phyloP scores from a whole-genome alignment of 2,888 invertebrate genomes.

The Caenorhabditis doughertyi region DNA sequence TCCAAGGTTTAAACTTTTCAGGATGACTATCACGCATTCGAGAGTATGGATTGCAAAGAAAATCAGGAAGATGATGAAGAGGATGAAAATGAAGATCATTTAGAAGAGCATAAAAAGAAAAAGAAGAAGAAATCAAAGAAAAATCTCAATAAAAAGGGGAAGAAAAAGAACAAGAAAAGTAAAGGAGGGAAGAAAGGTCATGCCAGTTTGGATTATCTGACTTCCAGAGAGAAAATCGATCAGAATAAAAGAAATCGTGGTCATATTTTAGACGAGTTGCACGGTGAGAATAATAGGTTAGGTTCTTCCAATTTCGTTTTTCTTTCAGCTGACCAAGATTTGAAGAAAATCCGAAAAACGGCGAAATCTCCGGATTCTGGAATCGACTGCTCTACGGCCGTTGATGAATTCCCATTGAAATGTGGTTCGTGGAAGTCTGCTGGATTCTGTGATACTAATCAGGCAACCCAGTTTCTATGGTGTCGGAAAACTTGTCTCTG shows the following conservation, averaged over 20 bases:
- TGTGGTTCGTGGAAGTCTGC: constrained; percentile 68
- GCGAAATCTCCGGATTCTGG: constrained; percentile 18
- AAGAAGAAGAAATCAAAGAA: constrained; percentile 46
- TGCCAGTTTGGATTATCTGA: constrained; percentile 39
- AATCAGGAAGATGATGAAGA: constrained; percentile 27
- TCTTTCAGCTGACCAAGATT: constrained; percentile 30
- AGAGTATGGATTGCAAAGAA: constrained; percentile 42
- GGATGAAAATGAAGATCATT: constrained; percentile 34
- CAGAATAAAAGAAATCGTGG: constrained; percentile 47
- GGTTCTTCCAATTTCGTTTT: neutral
- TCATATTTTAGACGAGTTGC: constrained; percentile 46
- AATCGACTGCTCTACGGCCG: constrained; percentile 51
- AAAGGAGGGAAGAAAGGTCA: constrained; percentile 23
- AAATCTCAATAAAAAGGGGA: constrained; percentile 48
- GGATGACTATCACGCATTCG: constrained; percentile 55
- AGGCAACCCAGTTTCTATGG: constrained; percentile 71
- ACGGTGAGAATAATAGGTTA: constrained; percentile 6
- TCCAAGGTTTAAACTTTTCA: constrained; percentile 11
- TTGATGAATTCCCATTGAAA: constrained; percentile 65
- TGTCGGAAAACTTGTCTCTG: constrained; percentile 69
- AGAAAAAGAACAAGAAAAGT: constrained; percentile 48
- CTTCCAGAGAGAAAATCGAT: constrained; percentile 51
- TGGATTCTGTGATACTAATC: constrained; percentile 70
- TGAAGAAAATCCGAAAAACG: constrained; percentile 48
- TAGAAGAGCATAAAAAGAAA: constrained; percentile 18